Percentiles rank a stretch among this genome's conserved stretches.
phyloP scores from a whole-genome alignment of 2,113 vertebrate genomes.

The Semnopithecus entellus region DNA sequence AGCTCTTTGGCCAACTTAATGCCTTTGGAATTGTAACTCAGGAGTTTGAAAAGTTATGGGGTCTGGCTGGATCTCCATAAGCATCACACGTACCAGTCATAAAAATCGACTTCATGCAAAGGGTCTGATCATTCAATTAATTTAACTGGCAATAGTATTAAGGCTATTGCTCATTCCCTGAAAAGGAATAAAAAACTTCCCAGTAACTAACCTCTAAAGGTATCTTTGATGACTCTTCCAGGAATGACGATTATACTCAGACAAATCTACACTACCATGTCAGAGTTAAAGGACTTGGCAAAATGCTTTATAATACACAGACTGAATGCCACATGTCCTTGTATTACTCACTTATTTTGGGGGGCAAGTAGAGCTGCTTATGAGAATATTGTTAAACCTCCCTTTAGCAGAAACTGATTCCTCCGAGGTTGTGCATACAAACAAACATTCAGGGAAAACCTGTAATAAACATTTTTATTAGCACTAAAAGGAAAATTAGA shows the following conservation, averaged over 20 bases:
- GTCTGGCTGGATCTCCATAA: background rate
- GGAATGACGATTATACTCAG: slow-evolving; percentile 20
- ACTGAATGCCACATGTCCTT: background rate
- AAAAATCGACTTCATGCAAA: slow-evolving; percentile 37
- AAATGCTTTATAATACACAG: background rate
- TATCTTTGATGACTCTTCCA: slow-evolving; percentile 26
- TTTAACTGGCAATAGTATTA: slow-evolving; percentile 16
- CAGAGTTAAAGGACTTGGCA: background rate
- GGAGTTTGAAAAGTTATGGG: background rate
- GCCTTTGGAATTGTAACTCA: slow-evolving; percentile 54
- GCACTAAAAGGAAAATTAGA: slow-evolving; percentile 51
- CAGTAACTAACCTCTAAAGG: slow-evolving; percentile 1
- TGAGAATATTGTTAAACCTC: background rate
- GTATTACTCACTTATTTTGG: background rate
- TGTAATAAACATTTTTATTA: slow-evolving; percentile 32
- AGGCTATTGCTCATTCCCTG: background rate
- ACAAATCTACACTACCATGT: background rate
- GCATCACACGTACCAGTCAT: background rate
- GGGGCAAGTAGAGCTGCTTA: background rate
- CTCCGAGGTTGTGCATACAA: slow-evolving; percentile 3
- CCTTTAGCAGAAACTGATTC: slow-evolving; percentile 5
- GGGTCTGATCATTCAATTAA: slow-evolving; percentile 37
- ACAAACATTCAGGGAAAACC: slow-evolving; percentile 15
- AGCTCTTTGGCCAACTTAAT: slow-evolving; percentile 38
- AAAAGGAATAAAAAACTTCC: slow-evolving; percentile 1